phyloP scores from a whole-genome alignment of 1,140 invertebrate genomes.

The Caligus rogercresseyi region DNA sequence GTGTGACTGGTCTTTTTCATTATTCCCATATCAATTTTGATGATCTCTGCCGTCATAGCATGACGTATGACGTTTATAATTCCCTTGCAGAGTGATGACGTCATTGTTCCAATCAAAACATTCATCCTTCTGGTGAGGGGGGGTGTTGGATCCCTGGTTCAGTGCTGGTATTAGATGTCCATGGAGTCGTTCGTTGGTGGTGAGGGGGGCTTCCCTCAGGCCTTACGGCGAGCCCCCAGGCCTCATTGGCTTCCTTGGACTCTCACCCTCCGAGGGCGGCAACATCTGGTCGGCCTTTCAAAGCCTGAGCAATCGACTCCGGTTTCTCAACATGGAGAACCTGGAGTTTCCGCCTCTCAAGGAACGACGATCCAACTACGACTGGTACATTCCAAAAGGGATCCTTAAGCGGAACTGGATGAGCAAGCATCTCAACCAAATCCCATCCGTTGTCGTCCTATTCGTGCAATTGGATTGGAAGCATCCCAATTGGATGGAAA shows the following conservation, averaged over 20 bases:
- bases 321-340: conserved; percentile 59
- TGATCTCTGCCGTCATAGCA: no score
- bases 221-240: conserved; percentile 26
- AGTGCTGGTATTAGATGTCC: no score
- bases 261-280: conserved; percentile 61
- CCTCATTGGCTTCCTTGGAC: conserved; percentile 29
- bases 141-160: no score
- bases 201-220: conserved; percentile 43
- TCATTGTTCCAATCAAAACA: no score
- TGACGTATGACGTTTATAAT: no score
- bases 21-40: no score
- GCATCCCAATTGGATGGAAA: conserved; percentile 77
- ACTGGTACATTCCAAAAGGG: conserved; percentile 89
- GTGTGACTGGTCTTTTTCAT: no score
- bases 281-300: conserved; percentile 80
- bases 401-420: conserved; percentile 92
- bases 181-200: background rate
- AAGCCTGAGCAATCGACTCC: conserved; percentile 57
- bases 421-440: conserved; percentile 68
- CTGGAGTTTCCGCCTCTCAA: conserved; percentile 78
- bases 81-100: no score
- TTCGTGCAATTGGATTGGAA: conserved; percentile 97
- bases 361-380: conserved; percentile 73
- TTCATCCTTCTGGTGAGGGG: no score
- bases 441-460: conserved; percentile 78